Conservation (phyloP, 2,113 vertebrate genomes). For the Hyaena hyaena region DNA sequence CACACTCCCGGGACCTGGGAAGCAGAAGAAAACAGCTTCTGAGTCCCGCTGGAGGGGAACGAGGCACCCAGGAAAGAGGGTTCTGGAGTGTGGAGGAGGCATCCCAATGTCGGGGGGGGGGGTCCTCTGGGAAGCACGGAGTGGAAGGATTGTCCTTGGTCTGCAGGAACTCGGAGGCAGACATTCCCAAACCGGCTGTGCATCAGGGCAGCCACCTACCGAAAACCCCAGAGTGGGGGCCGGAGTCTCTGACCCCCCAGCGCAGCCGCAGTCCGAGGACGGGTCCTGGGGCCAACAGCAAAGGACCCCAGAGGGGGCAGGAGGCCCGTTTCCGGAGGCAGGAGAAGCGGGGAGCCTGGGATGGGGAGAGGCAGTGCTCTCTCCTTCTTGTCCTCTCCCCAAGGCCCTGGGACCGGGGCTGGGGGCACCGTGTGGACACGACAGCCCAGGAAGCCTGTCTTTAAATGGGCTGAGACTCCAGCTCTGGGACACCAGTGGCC, state of each 20-base stretch:
- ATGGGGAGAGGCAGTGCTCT: too few species aligned
- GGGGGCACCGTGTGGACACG: fast-evolving
- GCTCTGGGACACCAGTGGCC: background rate
- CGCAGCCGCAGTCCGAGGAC: background rate
- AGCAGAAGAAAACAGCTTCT: background rate
- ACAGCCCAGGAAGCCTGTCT: background rate
- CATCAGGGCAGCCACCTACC: fast-evolving
- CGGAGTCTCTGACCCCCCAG: fast-evolving
- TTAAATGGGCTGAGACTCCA: background rate
- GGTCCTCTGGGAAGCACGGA: background rate
- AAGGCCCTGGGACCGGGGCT: too few species aligned
- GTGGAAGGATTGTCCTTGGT: fast-evolving
- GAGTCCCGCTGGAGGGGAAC: background rate
- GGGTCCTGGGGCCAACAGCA: background rate
- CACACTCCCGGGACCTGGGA: background rate
- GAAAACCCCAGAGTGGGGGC: background rate
- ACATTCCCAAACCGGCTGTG: background rate
- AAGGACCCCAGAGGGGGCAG: too few species aligned
- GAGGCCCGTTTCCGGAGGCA: background rate
- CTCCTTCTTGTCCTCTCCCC: background rate
- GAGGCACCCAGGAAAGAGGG: fast-evolving
- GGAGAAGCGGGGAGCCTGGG: background rate
- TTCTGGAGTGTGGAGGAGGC: background rate
- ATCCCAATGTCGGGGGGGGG: background rate
- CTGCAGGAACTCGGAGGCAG: background rate